These are phyloP conservation scores for Merluccius polli DNA, from an alignment of 2,797 vertebrate genomes.

Conservation along the genomic window DNA sequence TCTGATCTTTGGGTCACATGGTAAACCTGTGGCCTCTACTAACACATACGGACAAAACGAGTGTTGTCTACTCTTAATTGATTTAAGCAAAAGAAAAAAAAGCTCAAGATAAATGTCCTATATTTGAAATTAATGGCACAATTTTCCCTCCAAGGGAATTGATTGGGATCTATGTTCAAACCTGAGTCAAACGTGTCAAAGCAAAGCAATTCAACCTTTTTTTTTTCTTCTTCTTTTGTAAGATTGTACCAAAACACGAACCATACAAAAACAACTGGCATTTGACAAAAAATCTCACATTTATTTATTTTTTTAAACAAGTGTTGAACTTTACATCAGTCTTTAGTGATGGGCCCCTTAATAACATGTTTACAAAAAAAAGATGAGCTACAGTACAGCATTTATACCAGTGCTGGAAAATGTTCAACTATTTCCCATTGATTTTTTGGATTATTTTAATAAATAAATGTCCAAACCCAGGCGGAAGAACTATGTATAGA, in stretches of 20 bases:
- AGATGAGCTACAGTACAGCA: slow-evolving; percentile 80
- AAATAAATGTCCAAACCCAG: slow-evolving; percentile 90
- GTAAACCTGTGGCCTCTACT: slow-evolving; percentile 67
- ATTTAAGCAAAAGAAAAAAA: slow-evolving; percentile 45
- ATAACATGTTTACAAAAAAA: slow-evolving; percentile 94
- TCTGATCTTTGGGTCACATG: slow-evolving; percentile 73
- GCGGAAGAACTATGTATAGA: slow-evolving; percentile 82
- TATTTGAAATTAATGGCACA: slow-evolving; percentile 40
- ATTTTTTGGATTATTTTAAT: slow-evolving; percentile 71
- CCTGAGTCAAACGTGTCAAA: slow-evolving; percentile 67
- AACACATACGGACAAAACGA: slow-evolving; percentile 57
- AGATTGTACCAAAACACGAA: slow-evolving; percentile 59
- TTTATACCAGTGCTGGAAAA: slow-evolving; percentile 88
- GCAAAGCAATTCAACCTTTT: slow-evolving; percentile 57
- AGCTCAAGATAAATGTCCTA: slow-evolving; percentile 30
- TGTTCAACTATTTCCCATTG: slow-evolving; percentile 85
- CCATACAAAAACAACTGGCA: slow-evolving; percentile 69
- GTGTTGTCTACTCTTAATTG: slow-evolving; percentile 57
- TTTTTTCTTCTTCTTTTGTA: slow-evolving; percentile 21
- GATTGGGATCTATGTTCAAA: slow-evolving; percentile 62
- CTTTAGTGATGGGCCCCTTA: slow-evolving; percentile 97
- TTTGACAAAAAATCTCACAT: slow-evolving; percentile 99
- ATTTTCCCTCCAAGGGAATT: slow-evolving; percentile 50
- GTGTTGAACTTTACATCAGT: slow-evolving; percentile 99
- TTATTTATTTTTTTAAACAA: slow-evolving; percentile 99